Evolutionary conservation across 2,888 invertebrate species (phyloP), one percentile per base, ranked within the genome.

Genomic region (Zaprionus lineosus): DNA sequence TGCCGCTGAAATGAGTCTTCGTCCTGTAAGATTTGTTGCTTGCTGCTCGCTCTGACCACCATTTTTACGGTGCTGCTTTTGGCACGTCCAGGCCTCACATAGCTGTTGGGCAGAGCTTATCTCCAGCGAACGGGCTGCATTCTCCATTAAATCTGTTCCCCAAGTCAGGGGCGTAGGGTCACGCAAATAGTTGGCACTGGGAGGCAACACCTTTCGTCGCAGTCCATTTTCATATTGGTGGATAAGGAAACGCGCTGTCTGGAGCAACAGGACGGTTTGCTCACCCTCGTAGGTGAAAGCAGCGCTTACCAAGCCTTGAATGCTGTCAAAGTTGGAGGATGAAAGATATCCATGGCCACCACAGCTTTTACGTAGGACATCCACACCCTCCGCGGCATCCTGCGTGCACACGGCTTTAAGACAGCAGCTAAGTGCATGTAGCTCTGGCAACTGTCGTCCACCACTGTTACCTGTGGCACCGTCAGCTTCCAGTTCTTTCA

Each of bases 221-320:
- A 90, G 70, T 0, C 93, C 92, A 70, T 93, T 93, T 83, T 93
- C 93, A 92, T 93, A 95, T 8, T 93, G 92, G 89, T 96, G 96
- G 62, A 95, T 92, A 28, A 97, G 91, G 88, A 94, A 96, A 68
- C 94, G 92, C 1, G 97, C 97, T 1, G 96, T 95, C 91, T 98
- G 98, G 53, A 98, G 91, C 58, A 95, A 91, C 81, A 98, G 91
- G 26, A 98, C 98, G 0, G 98, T 97, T 89, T 98, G 98, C 91
- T 98, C 98, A 0, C 98, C 98, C 91, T 98, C 98, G 88, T 98
- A 98, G 1, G 98, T 98, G 88, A 95, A 95, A 58, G 95, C 94
- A 16, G 97, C 97, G 0, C 95, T 95, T 36, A 94, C 93, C 63
- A 94, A 90, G 0, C 95, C 95, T 88, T 96, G 97, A 3, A 95